Evolutionary conservation across 2,888 invertebrate genomes (phyloP).

Genomic region (Hoplodrina blanda): DNA sequence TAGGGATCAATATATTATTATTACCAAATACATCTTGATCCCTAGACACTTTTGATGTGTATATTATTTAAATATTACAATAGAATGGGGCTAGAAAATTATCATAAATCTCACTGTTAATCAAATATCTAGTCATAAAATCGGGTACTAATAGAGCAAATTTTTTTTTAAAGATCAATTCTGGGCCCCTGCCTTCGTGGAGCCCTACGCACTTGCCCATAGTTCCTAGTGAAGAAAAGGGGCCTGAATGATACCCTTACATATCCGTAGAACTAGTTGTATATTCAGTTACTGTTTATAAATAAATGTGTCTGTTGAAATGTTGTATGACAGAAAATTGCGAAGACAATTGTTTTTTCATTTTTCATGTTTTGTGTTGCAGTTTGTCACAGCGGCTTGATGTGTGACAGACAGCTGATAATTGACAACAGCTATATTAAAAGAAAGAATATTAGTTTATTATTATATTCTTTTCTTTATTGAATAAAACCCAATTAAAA

Average conservation of each 20-base stretch:
- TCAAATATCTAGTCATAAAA: too few species aligned
- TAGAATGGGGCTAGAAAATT: too few species aligned
- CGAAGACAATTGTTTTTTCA: conserved; percentile 47
- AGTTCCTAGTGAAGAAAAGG: too few species aligned
- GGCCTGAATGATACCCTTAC: conserved; percentile 40
- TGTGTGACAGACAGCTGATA: conserved; percentile 20
- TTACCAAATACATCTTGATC: too few species aligned
- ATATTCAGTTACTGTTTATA: conserved; percentile 37
- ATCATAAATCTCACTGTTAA: too few species aligned
- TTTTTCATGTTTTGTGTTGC: conserved; percentile 37
- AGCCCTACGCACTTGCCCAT: too few species aligned
- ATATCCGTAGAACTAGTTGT: conserved; percentile 41
- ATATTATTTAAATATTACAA: too few species aligned
- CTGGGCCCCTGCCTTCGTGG: too few species aligned
- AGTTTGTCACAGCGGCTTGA: conserved; percentile 22
- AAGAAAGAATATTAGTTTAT: not conserved
- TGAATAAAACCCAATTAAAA: not conserved
- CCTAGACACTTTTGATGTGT: too few species aligned
- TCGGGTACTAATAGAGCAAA: too few species aligned
- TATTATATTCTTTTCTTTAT: not conserved
- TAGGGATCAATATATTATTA: too few species aligned
- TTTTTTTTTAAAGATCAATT: too few species aligned
- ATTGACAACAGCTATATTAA: conserved; percentile 17
- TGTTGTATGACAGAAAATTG: conserved; percentile 45
- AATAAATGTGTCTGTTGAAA: conserved; percentile 47